Base-by-base conservation (phyloP, 2,888 invertebrate genomes). In the Orthonevra nobilis region DNA sequence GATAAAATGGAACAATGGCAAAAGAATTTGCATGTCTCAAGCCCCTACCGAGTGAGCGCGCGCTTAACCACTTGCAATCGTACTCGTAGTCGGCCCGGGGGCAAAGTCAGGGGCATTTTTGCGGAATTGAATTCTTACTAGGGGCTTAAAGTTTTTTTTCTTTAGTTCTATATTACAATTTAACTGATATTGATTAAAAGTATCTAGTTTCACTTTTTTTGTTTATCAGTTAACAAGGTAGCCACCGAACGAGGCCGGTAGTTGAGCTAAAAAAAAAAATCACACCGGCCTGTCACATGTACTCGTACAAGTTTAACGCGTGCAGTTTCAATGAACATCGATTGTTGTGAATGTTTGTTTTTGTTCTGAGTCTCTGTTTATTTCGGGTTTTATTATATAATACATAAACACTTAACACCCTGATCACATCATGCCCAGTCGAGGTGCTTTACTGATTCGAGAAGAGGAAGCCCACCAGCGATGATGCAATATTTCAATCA, bases 101-200 rank as follows among this genome's bases (percentile, higher is more conserved):
- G 66, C 77, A 77, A 77, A 75, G 75, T 75, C 75, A 75, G 42
- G 72, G 77, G 9, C 26, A 15, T 40, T 60, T 10, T 40, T 77
- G 48, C 72, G 75, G 75, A 77, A 70, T 64, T 64, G 32, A 77
- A 28, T 70, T 63, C 4, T 20, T n/a, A n/a, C n/a, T n/a, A n/a
- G n/a, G n/a, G n/a, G n/a, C n/a, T n/a, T n/a, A n/a, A n/a, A n/a
- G n/a, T n/a, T n/a, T n/a, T n/a, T n/a, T n/a, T n/a, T n/a, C n/a
- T n/a, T n/a, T n/a, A n/a, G 74, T 54, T 36, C 20, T 17, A 3
- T 2, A 5, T 7, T 19, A 20, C 9, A 28, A 4, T 9, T 15
- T 32, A 30, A 10, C 17, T 32, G 32, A 17, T 12, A 20, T 14
- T 40, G 40, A 12, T 28, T 26, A 38, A 7, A 12, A 10, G 1